Evolutionary conservation across 2,797 vertebrate genomes (phyloP).

Genomic region (Gymnothorax javanicus): DNA sequence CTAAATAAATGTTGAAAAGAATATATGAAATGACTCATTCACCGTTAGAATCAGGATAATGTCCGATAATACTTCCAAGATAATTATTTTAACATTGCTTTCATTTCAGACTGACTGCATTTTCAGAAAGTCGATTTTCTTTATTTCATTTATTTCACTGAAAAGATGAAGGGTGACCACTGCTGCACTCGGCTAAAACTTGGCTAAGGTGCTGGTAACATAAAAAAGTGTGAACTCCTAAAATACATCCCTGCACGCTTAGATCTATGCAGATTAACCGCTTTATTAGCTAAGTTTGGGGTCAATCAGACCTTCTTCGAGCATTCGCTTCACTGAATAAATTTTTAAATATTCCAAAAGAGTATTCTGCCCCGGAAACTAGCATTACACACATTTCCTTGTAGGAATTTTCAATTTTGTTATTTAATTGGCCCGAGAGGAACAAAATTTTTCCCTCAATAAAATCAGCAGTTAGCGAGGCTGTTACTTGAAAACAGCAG

Average conservation of each 20-base stretch:
- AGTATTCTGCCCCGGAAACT: background rate
- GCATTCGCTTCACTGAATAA: background rate
- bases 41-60: too few species aligned
- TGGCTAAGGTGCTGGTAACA: too few species aligned
- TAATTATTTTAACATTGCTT: background rate
- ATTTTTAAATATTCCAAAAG: background rate
- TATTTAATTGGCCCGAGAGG: background rate
- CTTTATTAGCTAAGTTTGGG: too few species aligned
- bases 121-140: too few species aligned
- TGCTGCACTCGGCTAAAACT: background rate
- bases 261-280: too few species aligned
- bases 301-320: too few species aligned
- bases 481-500: slow-evolving; percentile 45
- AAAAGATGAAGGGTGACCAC: too few species aligned
- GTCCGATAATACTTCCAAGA: background rate
- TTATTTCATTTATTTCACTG: too few species aligned
- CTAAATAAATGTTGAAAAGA: too few species aligned
- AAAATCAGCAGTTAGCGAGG: slow-evolving; percentile 47
- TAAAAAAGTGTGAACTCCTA: too few species aligned
- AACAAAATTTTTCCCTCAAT: slow-evolving; percentile 17
- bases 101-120: background rate
- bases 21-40: too few species aligned
- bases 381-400: background rate
- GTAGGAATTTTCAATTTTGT: background rate
- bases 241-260: too few species aligned